Base-by-base conservation (phyloP, 2,888 invertebrate genomes). In the Ariolimax columbianus region DNA sequence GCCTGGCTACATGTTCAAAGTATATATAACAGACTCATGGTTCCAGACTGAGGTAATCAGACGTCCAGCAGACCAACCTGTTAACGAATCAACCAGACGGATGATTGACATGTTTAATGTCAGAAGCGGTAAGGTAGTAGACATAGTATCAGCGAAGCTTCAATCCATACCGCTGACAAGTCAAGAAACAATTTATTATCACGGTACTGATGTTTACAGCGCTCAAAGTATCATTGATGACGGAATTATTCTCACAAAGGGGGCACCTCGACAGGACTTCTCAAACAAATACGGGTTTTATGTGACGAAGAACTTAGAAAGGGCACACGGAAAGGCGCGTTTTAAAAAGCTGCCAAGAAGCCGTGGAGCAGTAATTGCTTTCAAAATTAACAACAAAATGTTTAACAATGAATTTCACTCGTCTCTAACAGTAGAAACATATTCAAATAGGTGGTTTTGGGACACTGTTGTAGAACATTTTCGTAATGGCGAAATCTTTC, bases 331-430 rank as follows among this genome's bases (percentile, higher is more conserved):
- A 3, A 47, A 47, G 59, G 38, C 30, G 4, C 33, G 23, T 26
- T 3, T 4, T 0, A 38, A 47, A 36, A 38, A 38, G 1, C 38
- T 40, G 19, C 51, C 55, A 6, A 17, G 14, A 14, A 75, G 4
- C 2, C 75, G 9, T 0, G 51, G 51, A 47, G 77, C 77, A 36
- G 59, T 77, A 4, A 59, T 77, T 77, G 77, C 59, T 77, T 77
- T 77, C 36, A 77, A 59, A 59, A 59, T 55, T 55, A 36, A 30
- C n/a, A 1, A 36, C 7, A 36, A 1, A 11, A 17, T 55, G 36
- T 4, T 26, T 0, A 77, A 2, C 1, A 30, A 59, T 9, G 36
- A 55, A 43, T 1, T 1, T 26, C 55, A 38, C 36, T 17, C 59
- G 2, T 33, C 36, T 26, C n/a, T 77, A 4, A 23, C 36, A 9